phyloP scores from a whole-genome alignment of 1,140 invertebrate species.

The Pogonomyrmex californicus region DNA sequence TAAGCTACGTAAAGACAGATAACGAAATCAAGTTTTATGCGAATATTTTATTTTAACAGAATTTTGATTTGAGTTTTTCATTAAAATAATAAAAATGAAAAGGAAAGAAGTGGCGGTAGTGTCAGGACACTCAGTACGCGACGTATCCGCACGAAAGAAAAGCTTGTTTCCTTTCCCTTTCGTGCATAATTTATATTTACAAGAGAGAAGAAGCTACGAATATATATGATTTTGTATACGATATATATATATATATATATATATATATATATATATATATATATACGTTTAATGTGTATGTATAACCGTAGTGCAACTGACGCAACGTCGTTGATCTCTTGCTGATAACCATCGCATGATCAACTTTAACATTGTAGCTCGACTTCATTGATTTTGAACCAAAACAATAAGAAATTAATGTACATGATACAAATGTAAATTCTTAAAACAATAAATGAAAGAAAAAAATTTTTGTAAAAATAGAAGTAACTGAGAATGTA shows the following conservation, averaged over 20 bases:
- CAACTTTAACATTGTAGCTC: not conserved
- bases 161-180: not conserved
- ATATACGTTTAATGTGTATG: slow-evolving; percentile 53
- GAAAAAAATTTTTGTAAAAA: slow-evolving; percentile 13
- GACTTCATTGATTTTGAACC: not conserved
- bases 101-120: slow-evolving; percentile 1
- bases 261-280: not conserved
- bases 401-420: not conserved
- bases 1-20: not conserved
- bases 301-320: slow-evolving; percentile 62
- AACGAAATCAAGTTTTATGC: not conserved
- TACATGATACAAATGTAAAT: slow-evolving; percentile 40
- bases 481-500: not conserved
- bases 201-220: slow-evolving; percentile 78
- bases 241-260: slow-evolving; percentile 30
- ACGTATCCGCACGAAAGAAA: slow-evolving; percentile 30
- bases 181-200: slow-evolving; percentile 79
- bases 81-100: not conserved
- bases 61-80: not conserved
- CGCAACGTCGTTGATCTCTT: slow-evolving; percentile 44
- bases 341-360: slow-evolving; percentile 60
- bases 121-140: slow-evolving; percentile 34
- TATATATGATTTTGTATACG: slow-evolving; percentile 60
- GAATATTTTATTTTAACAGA: not conserved
- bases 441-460: slow-evolving; percentile 1